Conservation (phyloP, 2,888 invertebrate genomes). For the Meiosimyza platycephala region DNA sequence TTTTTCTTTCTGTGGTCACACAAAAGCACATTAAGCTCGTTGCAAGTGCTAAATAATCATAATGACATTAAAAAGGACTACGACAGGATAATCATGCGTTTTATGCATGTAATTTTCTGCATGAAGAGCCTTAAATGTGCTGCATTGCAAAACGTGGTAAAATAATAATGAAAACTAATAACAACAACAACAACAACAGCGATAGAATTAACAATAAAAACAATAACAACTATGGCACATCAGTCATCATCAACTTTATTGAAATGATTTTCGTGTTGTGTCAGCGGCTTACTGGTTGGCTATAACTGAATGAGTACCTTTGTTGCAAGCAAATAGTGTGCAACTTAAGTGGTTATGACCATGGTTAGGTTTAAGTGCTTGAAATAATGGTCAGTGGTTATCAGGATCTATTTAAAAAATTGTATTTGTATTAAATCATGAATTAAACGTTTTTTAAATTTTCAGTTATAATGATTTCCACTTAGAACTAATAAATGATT, state of each 20-base stretch:
- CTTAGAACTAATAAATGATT: too few relatives aligned
- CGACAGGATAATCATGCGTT: slow-evolving; percentile 42
- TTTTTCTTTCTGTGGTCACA: slow-evolving; percentile 1
- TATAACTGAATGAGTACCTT: too few relatives aligned
- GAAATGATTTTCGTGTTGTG: not conserved
- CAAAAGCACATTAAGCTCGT: not conserved
- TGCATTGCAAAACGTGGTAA: not conserved
- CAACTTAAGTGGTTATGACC: too few relatives aligned
- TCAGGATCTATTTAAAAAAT: too few relatives aligned
- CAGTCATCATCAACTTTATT: slow-evolving; percentile 20
- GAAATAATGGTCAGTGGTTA: too few relatives aligned
- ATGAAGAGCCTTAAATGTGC: slow-evolving; percentile 27
- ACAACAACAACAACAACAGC: slow-evolving; percentile 5
- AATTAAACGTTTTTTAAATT: too few relatives aligned
- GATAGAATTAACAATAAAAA: slow-evolving; percentile 5
- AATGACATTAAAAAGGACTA: slow-evolving; percentile 33
- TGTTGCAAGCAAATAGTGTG: too few relatives aligned
- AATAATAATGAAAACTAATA: slow-evolving; percentile 10
- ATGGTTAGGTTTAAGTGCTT: too few relatives aligned
- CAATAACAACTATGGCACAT: slow-evolving; percentile 4
- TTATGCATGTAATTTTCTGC: slow-evolving; percentile 42
- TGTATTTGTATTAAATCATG: too few relatives aligned
- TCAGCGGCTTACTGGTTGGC: too few relatives aligned
- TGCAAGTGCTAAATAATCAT: slow-evolving; percentile 11
- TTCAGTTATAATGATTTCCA: too few relatives aligned